Percentiles rank a stretch among this genome's conserved stretches.
These are phyloP conservation scores for Tachina grossa DNA, from an alignment of 2,888 invertebrate species.

Conservation along the genomic window DNA sequence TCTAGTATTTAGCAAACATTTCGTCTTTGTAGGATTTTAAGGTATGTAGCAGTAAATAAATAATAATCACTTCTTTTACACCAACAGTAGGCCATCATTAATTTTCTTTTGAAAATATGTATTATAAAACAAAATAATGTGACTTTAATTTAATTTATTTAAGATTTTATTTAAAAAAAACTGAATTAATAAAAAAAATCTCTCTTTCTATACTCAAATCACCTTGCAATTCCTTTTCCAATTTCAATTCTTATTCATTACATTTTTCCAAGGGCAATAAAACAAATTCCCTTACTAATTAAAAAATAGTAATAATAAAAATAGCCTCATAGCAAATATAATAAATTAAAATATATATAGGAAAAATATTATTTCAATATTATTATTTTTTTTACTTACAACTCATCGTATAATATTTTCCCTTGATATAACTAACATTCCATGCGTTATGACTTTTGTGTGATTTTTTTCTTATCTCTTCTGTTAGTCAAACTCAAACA, in stretches of 20 bases:
- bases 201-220: no score
- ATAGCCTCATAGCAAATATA: no score
- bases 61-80: background rate
- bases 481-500: constrained; percentile 53
- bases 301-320: constrained; percentile 18
- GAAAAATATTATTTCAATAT: no score
- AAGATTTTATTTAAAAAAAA: no score
- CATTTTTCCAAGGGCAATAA: background rate
- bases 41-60: background rate
- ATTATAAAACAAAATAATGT: no score
- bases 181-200: no score
- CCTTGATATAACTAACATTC: constrained; percentile 33
- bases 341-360: no score
- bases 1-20: background rate
- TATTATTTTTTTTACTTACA: no score
- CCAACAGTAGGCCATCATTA: background rate
- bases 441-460: constrained; percentile 24
- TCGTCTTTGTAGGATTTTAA: background rate
- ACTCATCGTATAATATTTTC: constrained; percentile 44
- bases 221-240: background rate
- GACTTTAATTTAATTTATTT: no score
- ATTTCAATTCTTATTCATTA: background rate
- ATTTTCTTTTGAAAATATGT: no score
- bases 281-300: constrained; percentile 40
- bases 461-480: background rate